Evolutionary conservation across 1,140 invertebrate species (phyloP).

Genomic region (Calosoma granatense): DNA sequence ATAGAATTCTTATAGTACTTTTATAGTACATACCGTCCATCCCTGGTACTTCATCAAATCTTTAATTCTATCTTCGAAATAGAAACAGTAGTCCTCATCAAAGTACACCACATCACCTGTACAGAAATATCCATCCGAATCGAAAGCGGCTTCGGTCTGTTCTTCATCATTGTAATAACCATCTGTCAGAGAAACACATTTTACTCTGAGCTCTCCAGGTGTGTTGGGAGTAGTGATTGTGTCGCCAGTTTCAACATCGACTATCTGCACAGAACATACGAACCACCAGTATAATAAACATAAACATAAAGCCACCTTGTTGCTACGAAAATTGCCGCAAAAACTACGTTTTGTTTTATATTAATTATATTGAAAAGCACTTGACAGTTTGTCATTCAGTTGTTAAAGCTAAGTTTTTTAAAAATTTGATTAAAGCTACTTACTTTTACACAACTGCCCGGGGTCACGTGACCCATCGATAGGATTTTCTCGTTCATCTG

Average conservation of each 20-base stretch:
- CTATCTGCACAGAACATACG: not conserved
- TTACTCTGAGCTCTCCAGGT: not conserved
- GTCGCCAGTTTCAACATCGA: not conserved
- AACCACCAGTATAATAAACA: not conserved
- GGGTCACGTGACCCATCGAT: too few relatives aligned
- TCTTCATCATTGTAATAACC: not conserved
- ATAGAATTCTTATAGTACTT: not conserved
- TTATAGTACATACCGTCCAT: not conserved
- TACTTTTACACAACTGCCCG: too few relatives aligned
- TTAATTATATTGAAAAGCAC: not conserved
- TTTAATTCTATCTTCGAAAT: not conserved
- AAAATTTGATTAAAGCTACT: too few relatives aligned
- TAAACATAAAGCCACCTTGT: not conserved
- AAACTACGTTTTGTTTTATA: not conserved
- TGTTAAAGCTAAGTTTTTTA: too few relatives aligned
- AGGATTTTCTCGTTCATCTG: too few relatives aligned
- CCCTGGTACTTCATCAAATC: not conserved
- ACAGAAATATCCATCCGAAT: not conserved
- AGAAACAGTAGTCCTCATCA: not conserved
- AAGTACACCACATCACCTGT: not conserved
- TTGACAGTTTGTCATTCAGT: not conserved
- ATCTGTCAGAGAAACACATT: not conserved
- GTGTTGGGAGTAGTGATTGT: not conserved
- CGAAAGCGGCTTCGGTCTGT: not conserved
- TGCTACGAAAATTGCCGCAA: not conserved